Conservation (phyloP, 2,888 invertebrate genomes). For the Stenichneumon culpator region DNA sequence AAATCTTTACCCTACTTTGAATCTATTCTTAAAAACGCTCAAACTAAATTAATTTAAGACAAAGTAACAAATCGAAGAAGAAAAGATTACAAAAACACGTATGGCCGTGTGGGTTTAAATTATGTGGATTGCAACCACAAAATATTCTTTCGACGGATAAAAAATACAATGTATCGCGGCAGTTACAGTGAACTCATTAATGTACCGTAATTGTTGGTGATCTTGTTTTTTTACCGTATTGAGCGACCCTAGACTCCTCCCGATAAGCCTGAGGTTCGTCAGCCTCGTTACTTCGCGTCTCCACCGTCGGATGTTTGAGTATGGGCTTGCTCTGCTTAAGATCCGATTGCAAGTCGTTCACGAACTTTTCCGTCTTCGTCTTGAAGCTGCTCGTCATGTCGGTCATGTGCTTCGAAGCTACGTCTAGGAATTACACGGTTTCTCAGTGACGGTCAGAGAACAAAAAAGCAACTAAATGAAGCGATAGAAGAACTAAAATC, state of each 20-base stretch:
- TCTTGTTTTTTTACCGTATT: slow-evolving; percentile 87
- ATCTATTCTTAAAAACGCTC: too few species aligned
- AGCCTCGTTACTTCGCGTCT: slow-evolving; percentile 76
- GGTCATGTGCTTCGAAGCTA: slow-evolving; percentile 88
- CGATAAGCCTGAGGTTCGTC: slow-evolving; percentile 90
- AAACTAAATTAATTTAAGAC: background rate
- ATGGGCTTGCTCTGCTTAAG: slow-evolving; percentile 86
- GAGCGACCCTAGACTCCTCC: slow-evolving; percentile 90
- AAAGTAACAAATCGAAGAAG: background rate
- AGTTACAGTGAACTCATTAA: slow-evolving; percentile 46
- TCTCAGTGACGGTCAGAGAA: slow-evolving; percentile 36
- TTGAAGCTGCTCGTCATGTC: slow-evolving; percentile 90
- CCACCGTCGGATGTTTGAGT: slow-evolving; percentile 84
- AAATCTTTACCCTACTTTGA: background rate
- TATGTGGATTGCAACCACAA: background rate
- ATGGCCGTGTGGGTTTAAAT: background rate
- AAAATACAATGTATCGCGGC: background rate
- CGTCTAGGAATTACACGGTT: slow-evolving; percentile 82
- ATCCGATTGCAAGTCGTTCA: slow-evolving; percentile 89
- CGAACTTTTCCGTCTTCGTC: slow-evolving; percentile 89
- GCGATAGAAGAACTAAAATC: background rate
- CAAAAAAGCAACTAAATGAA: slow-evolving; percentile 16
- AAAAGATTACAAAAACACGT: background rate
- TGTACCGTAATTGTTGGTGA: slow-evolving; percentile 4
- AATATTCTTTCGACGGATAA: background rate